These are phyloP conservation scores for Xerus inauris DNA, from an alignment of 2,113 vertebrate genomes.

Conservation along the genomic window DNA sequence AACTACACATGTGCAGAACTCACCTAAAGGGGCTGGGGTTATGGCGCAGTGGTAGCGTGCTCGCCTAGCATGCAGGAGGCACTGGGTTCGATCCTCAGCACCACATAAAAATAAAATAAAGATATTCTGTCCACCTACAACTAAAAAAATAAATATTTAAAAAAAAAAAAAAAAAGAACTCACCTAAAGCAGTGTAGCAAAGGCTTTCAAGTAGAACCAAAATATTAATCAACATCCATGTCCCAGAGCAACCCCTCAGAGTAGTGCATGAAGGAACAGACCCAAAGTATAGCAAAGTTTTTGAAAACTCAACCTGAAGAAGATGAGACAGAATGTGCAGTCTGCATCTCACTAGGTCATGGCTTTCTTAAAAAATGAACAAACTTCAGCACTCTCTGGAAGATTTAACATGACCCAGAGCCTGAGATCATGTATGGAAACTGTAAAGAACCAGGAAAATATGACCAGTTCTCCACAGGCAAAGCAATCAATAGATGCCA, in stretches of 20 bases:
- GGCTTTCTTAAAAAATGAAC: background rate
- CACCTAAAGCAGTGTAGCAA: background rate
- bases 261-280: background rate
- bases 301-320: background rate
- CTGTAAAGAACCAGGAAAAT: background rate
- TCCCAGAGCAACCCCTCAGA: background rate
- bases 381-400: background rate
- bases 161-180: too few relatives aligned
- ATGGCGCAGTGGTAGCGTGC: too few relatives aligned
- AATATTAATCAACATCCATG: background rate
- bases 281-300: too few relatives aligned
- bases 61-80: too few relatives aligned
- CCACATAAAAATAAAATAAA: too few relatives aligned
- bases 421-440: background rate
- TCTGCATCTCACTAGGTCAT: background rate
- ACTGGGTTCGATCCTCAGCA: too few relatives aligned
- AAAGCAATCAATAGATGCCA: background rate
- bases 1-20: background rate
- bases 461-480: background rate
- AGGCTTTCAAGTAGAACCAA: background rate
- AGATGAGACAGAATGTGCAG: background rate
- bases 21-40: too few relatives aligned
- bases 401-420: background rate
- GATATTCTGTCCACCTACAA: too few relatives aligned
- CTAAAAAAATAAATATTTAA: too few relatives aligned